A percentile compares a stretch with the other conserved stretches of the same genome.
These are phyloP conservation scores for Parapsyche elsis DNA, from an alignment of 1,140 invertebrate genomes.

Conservation along the genomic window DNA sequence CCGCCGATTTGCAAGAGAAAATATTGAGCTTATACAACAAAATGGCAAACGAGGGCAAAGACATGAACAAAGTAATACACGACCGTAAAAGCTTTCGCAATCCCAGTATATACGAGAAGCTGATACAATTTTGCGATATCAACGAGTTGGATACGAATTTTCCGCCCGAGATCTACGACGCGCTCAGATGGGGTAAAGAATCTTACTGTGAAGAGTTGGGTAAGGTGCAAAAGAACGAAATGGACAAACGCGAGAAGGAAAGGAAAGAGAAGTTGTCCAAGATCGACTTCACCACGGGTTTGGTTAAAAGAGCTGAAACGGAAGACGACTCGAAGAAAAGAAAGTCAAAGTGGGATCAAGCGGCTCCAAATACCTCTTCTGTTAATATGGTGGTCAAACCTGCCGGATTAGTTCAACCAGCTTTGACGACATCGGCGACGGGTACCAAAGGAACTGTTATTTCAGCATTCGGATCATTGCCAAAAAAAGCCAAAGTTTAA, in stretches of 20 bases:
- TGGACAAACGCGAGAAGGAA: constrained; percentile 93
- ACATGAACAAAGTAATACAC: constrained; percentile 92
- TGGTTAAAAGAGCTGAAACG: constrained; percentile 75
- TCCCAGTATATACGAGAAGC: constrained; percentile 97
- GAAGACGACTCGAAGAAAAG: constrained; percentile 79
- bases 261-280: constrained; percentile 86
- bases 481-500: constrained; percentile 70
- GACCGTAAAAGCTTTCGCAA: constrained; percentile 93
- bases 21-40: constrained; percentile 83
- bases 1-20: constrained; percentile 83
- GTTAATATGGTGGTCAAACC: constrained; percentile 69
- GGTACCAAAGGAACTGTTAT: constrained; percentile 90
- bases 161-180: constrained; percentile 91
- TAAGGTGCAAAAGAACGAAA: constrained; percentile 89
- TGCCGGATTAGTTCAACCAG: constrained; percentile 71
- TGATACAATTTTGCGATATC: constrained; percentile 93
- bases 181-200: constrained; percentile 89
- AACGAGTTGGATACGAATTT: constrained; percentile 97
- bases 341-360: constrained; percentile 93
- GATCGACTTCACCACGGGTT: constrained; percentile 89
- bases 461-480: constrained; percentile 87
- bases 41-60: constrained; percentile 79
- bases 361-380: constrained; percentile 70
- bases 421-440: constrained; percentile 80
- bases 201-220: constrained; percentile 94